These are phyloP conservation scores for Talpa occidentalis DNA, from an alignment of 2,113 vertebrate genomes.

Conservation along the genomic window DNA sequence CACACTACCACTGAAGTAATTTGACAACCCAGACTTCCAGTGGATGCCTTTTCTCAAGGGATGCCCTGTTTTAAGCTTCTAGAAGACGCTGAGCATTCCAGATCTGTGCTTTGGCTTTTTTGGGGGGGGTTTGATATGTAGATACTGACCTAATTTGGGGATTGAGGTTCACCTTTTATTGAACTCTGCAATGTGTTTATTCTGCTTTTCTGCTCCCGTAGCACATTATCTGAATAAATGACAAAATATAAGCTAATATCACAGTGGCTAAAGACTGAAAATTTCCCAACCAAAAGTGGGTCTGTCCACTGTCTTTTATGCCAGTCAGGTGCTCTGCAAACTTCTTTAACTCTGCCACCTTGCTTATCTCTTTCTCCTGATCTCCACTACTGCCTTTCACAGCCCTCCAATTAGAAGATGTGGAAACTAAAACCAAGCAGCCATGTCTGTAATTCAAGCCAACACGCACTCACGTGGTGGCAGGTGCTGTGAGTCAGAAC, in stretches of 20 bases:
- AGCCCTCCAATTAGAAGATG: background rate
- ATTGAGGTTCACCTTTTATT: background rate
- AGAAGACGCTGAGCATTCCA: background rate
- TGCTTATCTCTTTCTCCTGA: background rate
- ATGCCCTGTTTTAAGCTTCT: background rate
- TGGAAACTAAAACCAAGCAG: background rate
- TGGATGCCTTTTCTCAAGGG: background rate
- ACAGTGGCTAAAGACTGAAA: background rate
- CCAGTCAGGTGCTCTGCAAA: background rate
- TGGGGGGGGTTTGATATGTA: background rate
- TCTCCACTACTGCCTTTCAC: background rate
- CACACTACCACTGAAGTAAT: background rate
- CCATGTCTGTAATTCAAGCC: background rate
- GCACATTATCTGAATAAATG: conserved; percentile 30
- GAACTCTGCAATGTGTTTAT: conserved; percentile 32
- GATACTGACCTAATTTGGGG: background rate
- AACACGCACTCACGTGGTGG: background rate
- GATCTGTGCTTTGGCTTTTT: background rate
- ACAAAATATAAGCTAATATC: background rate
- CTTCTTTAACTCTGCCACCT: background rate
- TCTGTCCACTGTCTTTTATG: background rate
- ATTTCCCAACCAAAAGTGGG: background rate
- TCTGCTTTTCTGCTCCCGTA: background rate
- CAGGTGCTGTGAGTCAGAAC: background rate
- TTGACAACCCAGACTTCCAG: background rate